Base-by-base conservation (phyloP, 2,888 invertebrate genomes). In the Chesias legatella region DNA sequence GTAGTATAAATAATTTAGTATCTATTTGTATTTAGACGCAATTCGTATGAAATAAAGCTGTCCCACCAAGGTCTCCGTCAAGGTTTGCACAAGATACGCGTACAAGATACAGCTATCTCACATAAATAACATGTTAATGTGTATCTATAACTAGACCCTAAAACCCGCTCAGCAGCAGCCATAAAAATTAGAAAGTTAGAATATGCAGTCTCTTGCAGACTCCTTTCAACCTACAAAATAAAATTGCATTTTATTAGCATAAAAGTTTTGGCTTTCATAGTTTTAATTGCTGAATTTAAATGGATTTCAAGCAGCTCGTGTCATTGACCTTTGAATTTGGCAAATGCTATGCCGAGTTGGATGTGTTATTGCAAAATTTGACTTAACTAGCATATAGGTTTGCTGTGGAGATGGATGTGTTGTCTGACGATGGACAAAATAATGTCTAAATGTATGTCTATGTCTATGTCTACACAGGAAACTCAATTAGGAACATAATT, bases 211-310 rank as follows among this genome's bases (percentile, higher is more conserved):
- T 74, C 79, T 65, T 76, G 71, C 70, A 75, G 73, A 77, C 79
- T 76, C 71, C 76, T 82, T 78, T 74, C 75, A 79, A 85, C 81
- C 85, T 76, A 83, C 78, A 72, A 77, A 82, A 17, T 74, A 66
- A 78, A 78, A 83, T 78, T 85, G 83, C 80, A 84, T 83, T 82
- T 78, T 79, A 84, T 83, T 82, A 79, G 71, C 79, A 79, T 79
- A 78, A 79, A 79, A 75, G 63, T 79, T 52, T 74, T 73, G 73
- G 73, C 77, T 82, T 84, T 86, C 79, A 70, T 77, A 67, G 63
- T 62, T n/a, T n/a, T 70, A 77, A 76, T 77, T 73, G 69, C 67
- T 70, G 69, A 76, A 78, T 78, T 73, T 67, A 65, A 67, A 71
- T 73, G 67, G 68, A 61, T 60, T 53, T 62, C 68, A 76, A 73